phyloP scores from a whole-genome alignment of 2,797 vertebrate species.

The Danio kyathit region DNA sequence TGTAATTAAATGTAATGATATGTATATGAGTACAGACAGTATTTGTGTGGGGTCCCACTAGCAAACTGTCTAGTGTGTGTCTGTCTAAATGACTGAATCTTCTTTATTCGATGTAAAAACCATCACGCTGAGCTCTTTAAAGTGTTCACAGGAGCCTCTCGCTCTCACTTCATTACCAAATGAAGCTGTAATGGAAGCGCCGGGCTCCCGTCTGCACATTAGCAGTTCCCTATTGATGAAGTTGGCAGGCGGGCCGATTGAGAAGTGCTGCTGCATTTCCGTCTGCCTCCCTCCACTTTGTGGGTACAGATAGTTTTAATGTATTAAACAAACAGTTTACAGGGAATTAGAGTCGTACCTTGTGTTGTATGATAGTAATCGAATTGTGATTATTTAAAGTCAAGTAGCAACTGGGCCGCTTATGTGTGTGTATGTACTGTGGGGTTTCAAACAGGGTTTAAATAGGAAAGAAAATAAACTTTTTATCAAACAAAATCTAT shows the following conservation, averaged over 20 bases:
- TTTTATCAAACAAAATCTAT: too few relatives aligned
- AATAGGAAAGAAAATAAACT: too few relatives aligned
- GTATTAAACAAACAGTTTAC: constrained; percentile 5
- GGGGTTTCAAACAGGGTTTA: too few relatives aligned
- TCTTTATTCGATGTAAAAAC: constrained; percentile 1
- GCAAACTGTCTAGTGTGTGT: too few relatives aligned
- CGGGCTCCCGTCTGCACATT: constrained; percentile 60
- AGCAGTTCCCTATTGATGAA: constrained; percentile 47
- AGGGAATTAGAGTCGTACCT: background rate
- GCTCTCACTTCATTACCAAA: constrained; percentile 83
- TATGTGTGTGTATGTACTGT: too few relatives aligned
- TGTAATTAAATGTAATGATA: constrained; percentile 69
- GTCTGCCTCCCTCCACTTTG: constrained; percentile 11
- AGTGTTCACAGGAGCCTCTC: constrained; percentile 74
- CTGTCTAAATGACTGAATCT: constrained; percentile 65
- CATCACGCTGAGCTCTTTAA: constrained; percentile 72
- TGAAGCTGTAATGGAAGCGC: constrained; percentile 76
- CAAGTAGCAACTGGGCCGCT: background rate
- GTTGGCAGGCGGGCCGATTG: constrained; percentile 29
- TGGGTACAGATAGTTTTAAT: constrained; percentile 11
- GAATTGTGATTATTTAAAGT: background rate
- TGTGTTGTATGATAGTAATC: background rate
- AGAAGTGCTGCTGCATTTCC: constrained; percentile 27
- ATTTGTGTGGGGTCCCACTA: constrained; percentile 5
- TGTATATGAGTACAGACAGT: constrained; percentile 45